phyloP scores from a whole-genome alignment of 2,888 invertebrate species.

The Neria commutata region DNA sequence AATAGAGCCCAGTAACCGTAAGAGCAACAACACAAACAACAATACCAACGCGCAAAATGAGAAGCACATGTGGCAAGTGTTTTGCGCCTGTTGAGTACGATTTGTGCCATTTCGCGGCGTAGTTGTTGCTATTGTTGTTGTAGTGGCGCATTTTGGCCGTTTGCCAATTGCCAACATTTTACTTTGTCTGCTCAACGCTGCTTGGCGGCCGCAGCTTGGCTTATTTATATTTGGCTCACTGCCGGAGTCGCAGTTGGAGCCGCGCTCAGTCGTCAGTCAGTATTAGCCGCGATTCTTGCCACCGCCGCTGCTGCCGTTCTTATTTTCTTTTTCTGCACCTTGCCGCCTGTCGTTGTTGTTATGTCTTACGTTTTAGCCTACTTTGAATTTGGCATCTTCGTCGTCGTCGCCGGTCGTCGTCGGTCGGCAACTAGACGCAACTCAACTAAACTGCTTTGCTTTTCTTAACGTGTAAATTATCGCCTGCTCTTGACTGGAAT shows the following conservation, averaged over 20 bases:
- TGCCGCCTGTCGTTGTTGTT: no score
- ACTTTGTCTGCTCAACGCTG: no score
- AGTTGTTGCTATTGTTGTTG: no score
- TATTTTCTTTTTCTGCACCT: neutral
- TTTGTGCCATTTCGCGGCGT: neutral
- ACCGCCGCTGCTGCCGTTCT: neutral
- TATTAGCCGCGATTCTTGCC: constrained; percentile 2
- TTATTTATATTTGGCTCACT: constrained; percentile 8
- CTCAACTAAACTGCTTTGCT: constrained; percentile 30
- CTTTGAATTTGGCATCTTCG: constrained; percentile 48
- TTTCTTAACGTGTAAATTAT: constrained; percentile 52
- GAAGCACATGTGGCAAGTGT: constrained; percentile 7
- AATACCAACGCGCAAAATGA: constrained; percentile 5
- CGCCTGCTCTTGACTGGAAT: constrained; percentile 48
- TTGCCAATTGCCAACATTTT: no score
- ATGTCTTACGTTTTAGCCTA: constrained; percentile 1
- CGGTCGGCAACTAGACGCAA: constrained; percentile 22
- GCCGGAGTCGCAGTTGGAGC: neutral
- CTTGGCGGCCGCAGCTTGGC: neutral
- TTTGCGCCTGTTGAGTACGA: neutral
- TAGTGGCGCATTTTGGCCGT: no score
- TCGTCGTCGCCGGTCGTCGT: constrained; percentile 12
- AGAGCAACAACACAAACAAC: neutral
- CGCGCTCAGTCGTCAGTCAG: neutral
- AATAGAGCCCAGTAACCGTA: neutral